phyloP scores from a whole-genome alignment of 1,140 invertebrate species.

The Semibalanus balanoides region DNA sequence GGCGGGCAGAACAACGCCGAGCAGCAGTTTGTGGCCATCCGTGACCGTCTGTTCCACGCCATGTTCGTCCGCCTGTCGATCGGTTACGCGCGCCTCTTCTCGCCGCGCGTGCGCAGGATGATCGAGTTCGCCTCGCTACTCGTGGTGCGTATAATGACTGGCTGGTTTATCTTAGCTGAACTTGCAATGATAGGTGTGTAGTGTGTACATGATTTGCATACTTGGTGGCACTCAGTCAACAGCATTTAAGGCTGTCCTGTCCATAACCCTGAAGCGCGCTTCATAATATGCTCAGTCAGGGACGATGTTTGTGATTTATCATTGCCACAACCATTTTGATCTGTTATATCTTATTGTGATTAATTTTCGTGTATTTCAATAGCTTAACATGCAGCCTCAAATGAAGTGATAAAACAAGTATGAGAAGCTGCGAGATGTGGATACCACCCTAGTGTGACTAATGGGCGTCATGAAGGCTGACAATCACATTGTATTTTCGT shows the following conservation, averaged over 20 bases:
- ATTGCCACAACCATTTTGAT: too few relatives aligned
- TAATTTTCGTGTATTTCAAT: neutral
- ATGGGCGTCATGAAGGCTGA: conserved; percentile 15
- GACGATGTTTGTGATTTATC: too few relatives aligned
- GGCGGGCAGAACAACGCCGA: neutral
- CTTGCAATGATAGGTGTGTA: too few relatives aligned
- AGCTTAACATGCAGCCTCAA: neutral
- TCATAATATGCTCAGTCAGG: too few relatives aligned
- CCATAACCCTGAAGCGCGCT: too few relatives aligned
- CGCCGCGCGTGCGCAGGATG: conserved; percentile 63
- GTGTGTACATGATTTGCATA: too few relatives aligned
- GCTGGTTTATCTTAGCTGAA: too few relatives aligned
- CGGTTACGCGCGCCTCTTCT: conserved; percentile 76
- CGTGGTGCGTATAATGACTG: conserved; percentile 59
- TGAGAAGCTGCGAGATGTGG: neutral
- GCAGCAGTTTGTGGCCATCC: conserved; percentile 18
- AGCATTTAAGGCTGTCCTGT: too few relatives aligned
- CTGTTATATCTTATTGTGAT: too few relatives aligned
- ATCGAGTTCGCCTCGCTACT: conserved; percentile 82
- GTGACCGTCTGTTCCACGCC: conserved; percentile 89
- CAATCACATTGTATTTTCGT: conserved; percentile 13
- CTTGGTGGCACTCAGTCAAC: too few relatives aligned
- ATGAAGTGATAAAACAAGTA: neutral
- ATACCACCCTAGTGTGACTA: neutral
- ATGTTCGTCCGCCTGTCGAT: conserved; percentile 82